Evolutionary conservation across 2,797 vertebrate genomes (phyloP).

Genomic region (Myotis daubentonii): DNA sequence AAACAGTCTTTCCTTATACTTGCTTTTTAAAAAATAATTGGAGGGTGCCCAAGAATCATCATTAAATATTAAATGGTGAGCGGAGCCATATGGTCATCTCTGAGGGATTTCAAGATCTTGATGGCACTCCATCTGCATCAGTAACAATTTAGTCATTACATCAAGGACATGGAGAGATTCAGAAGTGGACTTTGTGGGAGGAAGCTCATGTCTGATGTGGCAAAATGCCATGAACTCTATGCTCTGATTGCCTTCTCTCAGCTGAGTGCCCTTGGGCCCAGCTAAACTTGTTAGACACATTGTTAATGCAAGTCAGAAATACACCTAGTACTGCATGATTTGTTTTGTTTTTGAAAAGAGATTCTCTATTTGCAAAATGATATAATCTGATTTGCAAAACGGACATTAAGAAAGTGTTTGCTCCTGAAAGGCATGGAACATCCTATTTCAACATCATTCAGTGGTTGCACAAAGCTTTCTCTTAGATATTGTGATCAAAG

Average conservation of each 20-base stretch:
- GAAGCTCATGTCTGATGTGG: conserved; percentile 67
- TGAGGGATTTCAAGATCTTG: conserved; percentile 76
- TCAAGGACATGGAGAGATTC: conserved; percentile 74
- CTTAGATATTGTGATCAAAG: neutral
- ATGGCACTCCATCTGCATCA: conserved; percentile 82
- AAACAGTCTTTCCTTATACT: conserved; percentile 57
- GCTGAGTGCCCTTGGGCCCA: neutral
- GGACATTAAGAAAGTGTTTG: neutral
- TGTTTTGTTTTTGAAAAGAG: neutral
- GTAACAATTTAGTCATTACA: conserved; percentile 77
- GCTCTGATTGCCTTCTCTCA: neutral
- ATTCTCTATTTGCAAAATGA: neutral
- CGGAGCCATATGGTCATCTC: conserved; percentile 83
- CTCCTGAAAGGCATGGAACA: neutral
- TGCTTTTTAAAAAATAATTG: conserved; percentile 67
- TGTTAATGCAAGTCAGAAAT: conserved; percentile 39
- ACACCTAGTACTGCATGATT: neutral
- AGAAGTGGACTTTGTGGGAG: conserved; percentile 72
- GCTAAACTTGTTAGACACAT: neutral
- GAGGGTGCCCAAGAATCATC: conserved; percentile 71
- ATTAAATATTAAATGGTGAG: conserved; percentile 79
- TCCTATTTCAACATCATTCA: neutral
- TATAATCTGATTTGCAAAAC: neutral
- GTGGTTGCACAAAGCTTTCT: neutral
- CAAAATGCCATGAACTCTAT: conserved; percentile 3